Evolutionary conservation across 2,113 vertebrate species (phyloP).

Genomic region (Prochilodus magdalenae): DNA sequence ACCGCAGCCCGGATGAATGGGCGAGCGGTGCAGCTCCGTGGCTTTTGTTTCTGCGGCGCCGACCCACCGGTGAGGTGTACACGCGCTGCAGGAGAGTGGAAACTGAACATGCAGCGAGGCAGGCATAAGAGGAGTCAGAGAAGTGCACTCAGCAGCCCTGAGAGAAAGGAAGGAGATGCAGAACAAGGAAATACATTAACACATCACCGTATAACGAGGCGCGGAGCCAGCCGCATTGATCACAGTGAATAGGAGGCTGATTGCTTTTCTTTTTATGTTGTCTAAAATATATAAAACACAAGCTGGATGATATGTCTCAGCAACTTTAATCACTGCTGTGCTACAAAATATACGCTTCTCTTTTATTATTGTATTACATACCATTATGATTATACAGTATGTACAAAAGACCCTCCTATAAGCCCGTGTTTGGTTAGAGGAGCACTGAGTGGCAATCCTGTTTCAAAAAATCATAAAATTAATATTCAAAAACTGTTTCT

Average conservation of each 20-base stretch:
- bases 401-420: not conserved
- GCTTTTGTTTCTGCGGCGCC: slow-evolving; percentile 63
- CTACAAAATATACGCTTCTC: not conserved
- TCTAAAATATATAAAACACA: slow-evolving; percentile 12
- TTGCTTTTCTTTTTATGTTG: slow-evolving; percentile 22
- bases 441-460: not conserved
- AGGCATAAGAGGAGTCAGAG: slow-evolving; percentile 41
- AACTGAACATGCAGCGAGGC: slow-evolving; percentile 21
- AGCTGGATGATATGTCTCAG: not conserved
- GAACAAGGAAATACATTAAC: slow-evolving; percentile 4
- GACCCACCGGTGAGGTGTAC: slow-evolving; percentile 44
- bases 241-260: slow-evolving; percentile 5
- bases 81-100: slow-evolving; percentile 11
- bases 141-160: slow-evolving; percentile 51
- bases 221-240: slow-evolving; percentile 9
- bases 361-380: not conserved
- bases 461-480: slow-evolving; percentile 13
- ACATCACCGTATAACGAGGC: slow-evolving; percentile 11
- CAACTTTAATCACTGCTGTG: not conserved
- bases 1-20: slow-evolving; percentile 6
- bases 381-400: not conserved
- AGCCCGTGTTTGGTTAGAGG: slow-evolving; percentile 31
- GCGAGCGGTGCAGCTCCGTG: slow-evolving; percentile 40
- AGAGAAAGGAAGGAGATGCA: not conserved
- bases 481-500: slow-evolving; percentile 37